Evolutionary conservation across 1,140 invertebrate genomes (phyloP).

Genomic region (Pogonus chalceus): DNA sequence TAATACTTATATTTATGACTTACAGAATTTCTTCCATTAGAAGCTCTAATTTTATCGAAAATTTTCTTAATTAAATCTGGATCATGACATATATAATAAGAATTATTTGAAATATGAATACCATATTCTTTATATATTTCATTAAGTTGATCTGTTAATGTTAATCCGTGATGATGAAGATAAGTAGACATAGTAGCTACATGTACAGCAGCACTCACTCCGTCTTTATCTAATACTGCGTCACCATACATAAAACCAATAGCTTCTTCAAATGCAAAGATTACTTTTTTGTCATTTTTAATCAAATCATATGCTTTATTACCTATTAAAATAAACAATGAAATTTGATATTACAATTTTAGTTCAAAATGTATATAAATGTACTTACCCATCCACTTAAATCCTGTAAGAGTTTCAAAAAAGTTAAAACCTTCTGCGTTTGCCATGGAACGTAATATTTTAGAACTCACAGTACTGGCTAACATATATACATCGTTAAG

Average conservation of each 20-base stretch:
- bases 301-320: conserved; percentile 72
- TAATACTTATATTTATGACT: conserved; percentile 24
- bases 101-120: conserved; percentile 74
- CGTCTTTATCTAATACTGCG: conserved; percentile 90
- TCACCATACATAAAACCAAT: conserved; percentile 92
- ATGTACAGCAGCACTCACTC: conserved; percentile 75
- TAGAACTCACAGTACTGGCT: conserved; percentile 93
- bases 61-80: conserved; percentile 58
- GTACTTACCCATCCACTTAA: conserved; percentile 92
- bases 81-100: conserved; percentile 83
- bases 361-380: neutral
- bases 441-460: conserved; percentile 82
- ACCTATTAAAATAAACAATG: conserved; percentile 26
- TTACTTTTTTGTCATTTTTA: conserved; percentile 56
- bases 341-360: no score
- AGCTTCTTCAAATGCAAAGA: conserved; percentile 94
- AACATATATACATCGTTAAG: conserved; percentile 64
- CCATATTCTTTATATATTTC: conserved; percentile 80
- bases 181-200: conserved; percentile 62
- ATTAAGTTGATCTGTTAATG: conserved; percentile 64
- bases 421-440: conserved; percentile 74
- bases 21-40: conserved; percentile 52
- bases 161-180: conserved; percentile 54
- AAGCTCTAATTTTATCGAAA: conserved; percentile 76
- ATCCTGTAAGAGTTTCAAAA: conserved; percentile 94